Conservation (phyloP, 2,888 invertebrate genomes). For the Dermolepida albohirtum region DNA sequence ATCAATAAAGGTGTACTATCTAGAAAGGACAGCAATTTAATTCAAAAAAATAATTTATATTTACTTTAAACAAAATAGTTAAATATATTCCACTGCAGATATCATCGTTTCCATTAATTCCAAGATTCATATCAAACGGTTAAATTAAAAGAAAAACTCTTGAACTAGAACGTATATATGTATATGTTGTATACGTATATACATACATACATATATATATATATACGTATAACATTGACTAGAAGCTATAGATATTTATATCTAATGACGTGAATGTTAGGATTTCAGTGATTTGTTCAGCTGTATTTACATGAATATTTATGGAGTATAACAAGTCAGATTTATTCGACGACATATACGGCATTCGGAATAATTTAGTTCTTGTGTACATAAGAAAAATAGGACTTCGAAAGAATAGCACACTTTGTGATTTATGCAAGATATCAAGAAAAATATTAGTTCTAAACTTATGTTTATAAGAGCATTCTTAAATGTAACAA, state of each 20-base stretch:
- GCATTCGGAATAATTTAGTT: slow-evolving; percentile 27
- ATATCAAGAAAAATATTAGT: too few relatives aligned
- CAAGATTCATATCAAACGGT: slow-evolving; percentile 23
- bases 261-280: slow-evolving; percentile 16
- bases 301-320: slow-evolving; percentile 30
- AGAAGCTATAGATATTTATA: slow-evolving; percentile 17
- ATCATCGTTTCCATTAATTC: slow-evolving; percentile 35
- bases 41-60: slow-evolving; percentile 18
- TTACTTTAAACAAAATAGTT: not conserved
- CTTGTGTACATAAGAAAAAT: slow-evolving; percentile 8
- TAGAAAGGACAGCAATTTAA: not conserved
- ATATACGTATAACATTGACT: too few relatives aligned
- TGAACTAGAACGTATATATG: slow-evolving; percentile 6
- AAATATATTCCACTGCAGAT: slow-evolving; percentile 13
- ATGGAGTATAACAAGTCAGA: slow-evolving; percentile 24
- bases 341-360: slow-evolving; percentile 30
- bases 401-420: not conserved
- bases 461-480: too few relatives aligned
- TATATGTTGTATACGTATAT: too few relatives aligned
- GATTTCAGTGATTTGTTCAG: slow-evolving; percentile 13
- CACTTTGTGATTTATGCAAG: too few relatives aligned
- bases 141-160: slow-evolving; percentile 10
- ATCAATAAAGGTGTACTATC: not conserved
- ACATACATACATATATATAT: too few relatives aligned
- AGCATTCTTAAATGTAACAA: too few relatives aligned